These are phyloP conservation scores for Dicerorhinus sumatrensis DNA, from an alignment of 2,113 vertebrate genomes.

Conservation along the genomic window DNA sequence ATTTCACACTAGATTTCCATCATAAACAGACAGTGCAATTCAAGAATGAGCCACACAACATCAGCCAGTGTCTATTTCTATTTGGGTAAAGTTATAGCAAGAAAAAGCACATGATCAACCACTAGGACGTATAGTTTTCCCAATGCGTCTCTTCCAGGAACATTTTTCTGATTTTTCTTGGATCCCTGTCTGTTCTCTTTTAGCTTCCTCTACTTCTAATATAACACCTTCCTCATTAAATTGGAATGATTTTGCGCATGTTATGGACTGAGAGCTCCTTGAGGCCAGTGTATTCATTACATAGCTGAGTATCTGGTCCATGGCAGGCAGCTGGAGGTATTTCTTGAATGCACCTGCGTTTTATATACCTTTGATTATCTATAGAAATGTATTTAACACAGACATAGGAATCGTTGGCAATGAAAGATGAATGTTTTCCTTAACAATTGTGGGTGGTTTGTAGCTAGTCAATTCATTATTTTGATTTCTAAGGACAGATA, in stretches of 20 bases:
- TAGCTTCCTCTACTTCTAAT: not conserved
- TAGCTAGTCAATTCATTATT: not conserved
- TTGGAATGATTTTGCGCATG: not conserved
- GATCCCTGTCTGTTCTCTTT: not conserved
- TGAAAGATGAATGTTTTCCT: not conserved
- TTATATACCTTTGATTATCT: not conserved
- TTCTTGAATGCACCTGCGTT: not conserved
- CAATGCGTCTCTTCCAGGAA: not conserved
- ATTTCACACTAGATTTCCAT: not conserved
- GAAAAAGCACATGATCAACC: not conserved
- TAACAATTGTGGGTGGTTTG: not conserved
- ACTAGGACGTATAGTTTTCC: not conserved
- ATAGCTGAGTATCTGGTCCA: no score
- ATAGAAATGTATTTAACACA: not conserved
- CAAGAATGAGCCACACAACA: not conserved
- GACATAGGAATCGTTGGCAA: not conserved
- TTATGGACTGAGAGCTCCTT: fast-evolving
- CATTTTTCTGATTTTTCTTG: not conserved
- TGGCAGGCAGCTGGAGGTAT: fast-evolving
- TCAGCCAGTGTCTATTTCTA: not conserved
- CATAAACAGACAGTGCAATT: not conserved
- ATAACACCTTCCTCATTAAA: not conserved
- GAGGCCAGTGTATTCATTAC: not conserved
- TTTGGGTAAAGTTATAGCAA: not conserved
- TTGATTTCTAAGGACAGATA: not conserved